A percentile compares a stretch with the other conserved stretches of the same genome.
Evolutionary conservation across 2,113 vertebrate genomes (phyloP).

Genomic region (Periophthalmus modestus): DNA sequence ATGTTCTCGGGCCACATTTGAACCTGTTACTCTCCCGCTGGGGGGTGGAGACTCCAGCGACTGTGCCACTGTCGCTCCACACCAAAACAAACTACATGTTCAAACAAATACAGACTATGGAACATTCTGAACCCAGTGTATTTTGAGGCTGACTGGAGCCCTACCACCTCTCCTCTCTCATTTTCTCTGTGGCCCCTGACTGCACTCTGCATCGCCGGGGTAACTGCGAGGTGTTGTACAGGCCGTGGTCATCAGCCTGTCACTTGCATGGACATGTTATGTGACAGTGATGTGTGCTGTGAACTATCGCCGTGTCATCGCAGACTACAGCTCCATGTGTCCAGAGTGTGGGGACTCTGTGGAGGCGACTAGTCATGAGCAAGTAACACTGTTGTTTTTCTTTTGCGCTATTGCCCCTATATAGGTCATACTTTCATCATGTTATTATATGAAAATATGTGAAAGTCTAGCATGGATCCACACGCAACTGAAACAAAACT

Average conservation of each 20-base stretch:
- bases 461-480: no score
- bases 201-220: slow-evolving; percentile 4
- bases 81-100: no score
- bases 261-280: slow-evolving; percentile 57
- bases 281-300: slow-evolving; percentile 64
- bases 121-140: slow-evolving; percentile 23
- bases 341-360: slow-evolving; percentile 41
- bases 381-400: slow-evolving; percentile 52
- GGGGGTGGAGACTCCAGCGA: no score
- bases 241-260: slow-evolving; percentile 57
- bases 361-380: slow-evolving; percentile 38
- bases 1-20: no score
- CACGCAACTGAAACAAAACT: no score
- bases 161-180: slow-evolving; percentile 5
- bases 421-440: no score
- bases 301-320: slow-evolving; percentile 59
- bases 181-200: slow-evolving; percentile 25
- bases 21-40: no score
- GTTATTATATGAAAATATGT: no score
- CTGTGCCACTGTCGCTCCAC: no score
- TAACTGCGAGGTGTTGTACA: slow-evolving; percentile 40
- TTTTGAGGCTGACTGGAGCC: slow-evolving; percentile 11
- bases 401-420: slow-evolving; percentile 14
- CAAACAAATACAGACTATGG: no score
- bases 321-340: slow-evolving; percentile 52